Evolutionary conservation across 1,140 invertebrate species (phyloP).

Genomic region (Drosophila pectinifera): DNA sequence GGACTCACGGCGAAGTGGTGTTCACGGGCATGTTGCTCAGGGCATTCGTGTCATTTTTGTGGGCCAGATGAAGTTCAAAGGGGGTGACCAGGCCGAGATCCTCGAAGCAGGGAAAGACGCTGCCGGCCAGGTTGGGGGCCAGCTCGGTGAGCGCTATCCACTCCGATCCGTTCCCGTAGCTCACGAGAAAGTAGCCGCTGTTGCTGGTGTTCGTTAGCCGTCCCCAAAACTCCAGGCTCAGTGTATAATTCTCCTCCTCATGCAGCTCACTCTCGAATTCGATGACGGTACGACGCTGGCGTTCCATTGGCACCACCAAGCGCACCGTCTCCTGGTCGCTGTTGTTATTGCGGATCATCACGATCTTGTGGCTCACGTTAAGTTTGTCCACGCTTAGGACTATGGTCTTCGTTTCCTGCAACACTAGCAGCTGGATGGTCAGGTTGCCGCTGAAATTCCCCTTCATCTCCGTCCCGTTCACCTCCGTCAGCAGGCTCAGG

Average conservation of each 20-base stretch:
- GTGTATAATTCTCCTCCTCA: slow-evolving; percentile 12
- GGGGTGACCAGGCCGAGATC: too few species aligned
- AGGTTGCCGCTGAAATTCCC: background rate
- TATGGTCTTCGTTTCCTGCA: background rate
- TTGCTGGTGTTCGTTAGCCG: background rate
- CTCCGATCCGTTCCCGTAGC: background rate
- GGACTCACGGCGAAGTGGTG: background rate
- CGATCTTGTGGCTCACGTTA: background rate
- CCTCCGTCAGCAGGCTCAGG: slow-evolving; percentile 6
- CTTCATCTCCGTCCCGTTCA: background rate
- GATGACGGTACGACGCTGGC: background rate
- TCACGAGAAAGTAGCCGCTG: background rate
- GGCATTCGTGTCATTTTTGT: background rate
- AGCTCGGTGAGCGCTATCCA: slow-evolving; percentile 10
- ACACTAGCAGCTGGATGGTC: slow-evolving; percentile 1
- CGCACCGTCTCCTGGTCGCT: background rate
- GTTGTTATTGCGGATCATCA: slow-evolving; percentile 1
- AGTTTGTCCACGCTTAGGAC: background rate
- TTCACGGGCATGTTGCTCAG: slow-evolving; percentile 9
- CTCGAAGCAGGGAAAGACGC: slow-evolving; percentile 21
- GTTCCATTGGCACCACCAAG: background rate
- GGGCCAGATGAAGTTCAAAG: slow-evolving; percentile 4
- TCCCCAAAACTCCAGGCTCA: background rate
- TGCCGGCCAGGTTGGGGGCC: slow-evolving; percentile 8
- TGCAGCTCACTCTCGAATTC: slow-evolving; percentile 1